phyloP scores from a whole-genome alignment of 2,888 invertebrate genomes.

The Creontiades dilutus region DNA sequence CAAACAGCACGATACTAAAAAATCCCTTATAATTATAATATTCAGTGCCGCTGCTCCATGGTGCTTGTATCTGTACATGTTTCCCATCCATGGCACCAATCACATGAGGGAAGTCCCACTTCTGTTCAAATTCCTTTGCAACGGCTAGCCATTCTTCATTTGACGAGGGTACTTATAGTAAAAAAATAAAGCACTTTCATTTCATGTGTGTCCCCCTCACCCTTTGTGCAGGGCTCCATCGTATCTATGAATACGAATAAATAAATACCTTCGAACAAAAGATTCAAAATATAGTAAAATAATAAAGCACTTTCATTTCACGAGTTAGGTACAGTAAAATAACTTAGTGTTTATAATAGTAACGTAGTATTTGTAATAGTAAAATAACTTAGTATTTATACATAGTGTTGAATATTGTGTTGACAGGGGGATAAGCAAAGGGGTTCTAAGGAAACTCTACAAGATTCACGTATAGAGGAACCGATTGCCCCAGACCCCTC shows the following conservation, averaged over 20 bases:
- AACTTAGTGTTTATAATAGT: neutral
- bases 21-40: too few species aligned
- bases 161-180: neutral
- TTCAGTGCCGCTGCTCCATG: neutral
- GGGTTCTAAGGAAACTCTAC: neutral
- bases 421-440: neutral
- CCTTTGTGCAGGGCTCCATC: too few species aligned
- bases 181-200: too few species aligned
- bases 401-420: neutral
- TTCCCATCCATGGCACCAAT: neutral
- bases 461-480: neutral
- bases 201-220: too few species aligned
- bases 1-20: too few species aligned
- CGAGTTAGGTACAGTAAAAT: neutral
- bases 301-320: too few species aligned
- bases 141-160: neutral
- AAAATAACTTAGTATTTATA: neutral
- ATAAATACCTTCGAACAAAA: too few species aligned
- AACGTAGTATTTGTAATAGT: too few species aligned
- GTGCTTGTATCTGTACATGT: neutral
- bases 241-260: too few species aligned
- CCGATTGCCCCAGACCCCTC: neutral
- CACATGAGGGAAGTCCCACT: neutral
- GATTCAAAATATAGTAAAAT: too few species aligned
- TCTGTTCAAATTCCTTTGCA: neutral